Conservation (phyloP, 2,888 invertebrate species). For the Leuctra nigra region DNA sequence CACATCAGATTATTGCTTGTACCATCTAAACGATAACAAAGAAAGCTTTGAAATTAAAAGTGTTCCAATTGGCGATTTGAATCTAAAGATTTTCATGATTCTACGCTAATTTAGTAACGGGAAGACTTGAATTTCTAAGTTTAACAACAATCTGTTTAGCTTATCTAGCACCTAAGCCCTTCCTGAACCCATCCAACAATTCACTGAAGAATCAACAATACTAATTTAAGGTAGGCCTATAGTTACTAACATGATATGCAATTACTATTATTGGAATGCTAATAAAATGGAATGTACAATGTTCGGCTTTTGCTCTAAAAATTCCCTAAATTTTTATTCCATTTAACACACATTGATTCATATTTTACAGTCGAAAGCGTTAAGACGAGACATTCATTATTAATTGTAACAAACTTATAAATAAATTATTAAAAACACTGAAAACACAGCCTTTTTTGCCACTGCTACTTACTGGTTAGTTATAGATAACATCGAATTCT, state of each 20-base stretch:
- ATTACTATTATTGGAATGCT: not conserved
- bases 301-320: too few species aligned
- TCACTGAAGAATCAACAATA: not conserved
- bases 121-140: slow-evolving; percentile 18
- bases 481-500: too few species aligned
- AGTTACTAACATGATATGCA: not conserved
- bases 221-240: not conserved
- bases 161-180: not conserved
- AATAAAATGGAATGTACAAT: too few species aligned
- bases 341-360: too few species aligned
- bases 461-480: too few species aligned
- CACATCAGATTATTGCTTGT: not conserved
- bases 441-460: too few species aligned
- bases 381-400: too few species aligned
- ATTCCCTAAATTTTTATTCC: too few species aligned
- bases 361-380: too few species aligned
- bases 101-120: slow-evolving; percentile 3
- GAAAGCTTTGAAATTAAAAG: not conserved
- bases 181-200: not conserved
- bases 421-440: too few species aligned
- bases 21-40: not conserved
- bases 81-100: not conserved
- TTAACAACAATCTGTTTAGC: not conserved
- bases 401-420: too few species aligned
- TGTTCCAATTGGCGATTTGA: not conserved